Evolutionary conservation across 92 coral and sea anemone species (phyloP).

Genomic region (Muricea muricata): DNA sequence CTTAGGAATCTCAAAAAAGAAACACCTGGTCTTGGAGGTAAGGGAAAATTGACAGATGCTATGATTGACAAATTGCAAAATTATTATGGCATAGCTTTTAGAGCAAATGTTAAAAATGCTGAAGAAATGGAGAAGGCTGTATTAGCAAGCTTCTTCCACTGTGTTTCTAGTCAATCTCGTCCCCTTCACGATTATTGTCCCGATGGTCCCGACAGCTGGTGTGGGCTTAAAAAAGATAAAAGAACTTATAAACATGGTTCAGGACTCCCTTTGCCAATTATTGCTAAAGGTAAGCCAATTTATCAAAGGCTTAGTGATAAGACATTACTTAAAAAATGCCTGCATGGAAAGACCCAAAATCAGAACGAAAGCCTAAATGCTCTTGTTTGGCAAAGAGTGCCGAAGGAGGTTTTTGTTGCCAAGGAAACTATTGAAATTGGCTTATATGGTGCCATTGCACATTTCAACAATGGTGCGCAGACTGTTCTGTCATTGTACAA

Average conservation of each 20-base stretch:
- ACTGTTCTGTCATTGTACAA: conserved; percentile 21
- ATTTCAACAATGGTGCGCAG: conserved; percentile 49
- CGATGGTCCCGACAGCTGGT: conserved; percentile 60
- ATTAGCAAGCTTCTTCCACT: too few relatives aligned
- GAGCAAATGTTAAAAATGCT: conserved; percentile 61
- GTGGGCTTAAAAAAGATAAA: conserved; percentile 47
- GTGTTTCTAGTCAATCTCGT: conserved; percentile 61
- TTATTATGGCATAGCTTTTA: conserved; percentile 68
- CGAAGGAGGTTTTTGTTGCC: conserved; percentile 21
- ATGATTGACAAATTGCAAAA: conserved; percentile 69
- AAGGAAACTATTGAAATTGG: conserved; percentile 43
- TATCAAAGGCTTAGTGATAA: conserved; percentile 66
- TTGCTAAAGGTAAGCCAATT: conserved; percentile 47
- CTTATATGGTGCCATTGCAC: conserved; percentile 46
- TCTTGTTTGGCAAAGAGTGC: background rate
- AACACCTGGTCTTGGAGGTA: too few relatives aligned
- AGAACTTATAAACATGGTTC: conserved; percentile 65
- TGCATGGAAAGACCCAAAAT: conserved; percentile 68
- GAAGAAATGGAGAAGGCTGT: conserved; percentile 60
- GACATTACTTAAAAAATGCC: conserved; percentile 52
- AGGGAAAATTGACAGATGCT: too few relatives aligned
- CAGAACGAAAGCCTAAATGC: conserved; percentile 66
- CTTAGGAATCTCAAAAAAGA: too few relatives aligned
- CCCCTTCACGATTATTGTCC: conserved; percentile 68
- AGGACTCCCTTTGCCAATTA: conserved; percentile 53